Conservation (phyloP, 2,113 vertebrate species). For the Crotalus tigris region DNA sequence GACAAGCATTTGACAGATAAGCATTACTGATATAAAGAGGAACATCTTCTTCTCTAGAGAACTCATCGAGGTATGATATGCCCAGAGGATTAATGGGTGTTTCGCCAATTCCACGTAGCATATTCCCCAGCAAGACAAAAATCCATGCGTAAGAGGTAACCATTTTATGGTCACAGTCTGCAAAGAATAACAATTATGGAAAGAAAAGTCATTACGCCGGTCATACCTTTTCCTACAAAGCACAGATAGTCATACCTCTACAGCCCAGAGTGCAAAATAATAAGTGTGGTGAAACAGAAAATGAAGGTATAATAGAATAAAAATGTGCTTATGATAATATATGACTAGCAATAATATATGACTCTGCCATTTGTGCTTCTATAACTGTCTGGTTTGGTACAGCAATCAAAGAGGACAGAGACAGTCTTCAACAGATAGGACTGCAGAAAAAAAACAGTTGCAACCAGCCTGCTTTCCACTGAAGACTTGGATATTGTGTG, state of each 20-base stretch:
- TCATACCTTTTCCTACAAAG: not conserved
- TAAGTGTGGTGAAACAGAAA: not conserved
- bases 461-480: not conserved
- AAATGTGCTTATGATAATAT: not conserved
- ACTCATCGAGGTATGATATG: constrained; percentile 91
- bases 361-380: not conserved
- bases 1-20: not conserved
- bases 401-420: no score
- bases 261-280: not conserved
- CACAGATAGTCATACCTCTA: not conserved
- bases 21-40: constrained; percentile 84
- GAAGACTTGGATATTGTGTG: not conserved
- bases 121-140: constrained; percentile 85
- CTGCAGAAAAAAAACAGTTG: not conserved
- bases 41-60: constrained; percentile 81
- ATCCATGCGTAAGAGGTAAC: constrained; percentile 81
- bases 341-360: not conserved
- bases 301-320: not conserved
- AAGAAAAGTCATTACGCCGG: not conserved
- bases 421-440: not conserved
- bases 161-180: constrained; percentile 75
- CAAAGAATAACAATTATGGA: not conserved
- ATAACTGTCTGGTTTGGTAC: no score
- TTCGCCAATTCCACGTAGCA: constrained; percentile 89
- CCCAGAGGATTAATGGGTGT: constrained; percentile 84